These are phyloP conservation scores for Nycteola revayana DNA, from an alignment of 2,888 invertebrate species.

Conservation along the genomic window DNA sequence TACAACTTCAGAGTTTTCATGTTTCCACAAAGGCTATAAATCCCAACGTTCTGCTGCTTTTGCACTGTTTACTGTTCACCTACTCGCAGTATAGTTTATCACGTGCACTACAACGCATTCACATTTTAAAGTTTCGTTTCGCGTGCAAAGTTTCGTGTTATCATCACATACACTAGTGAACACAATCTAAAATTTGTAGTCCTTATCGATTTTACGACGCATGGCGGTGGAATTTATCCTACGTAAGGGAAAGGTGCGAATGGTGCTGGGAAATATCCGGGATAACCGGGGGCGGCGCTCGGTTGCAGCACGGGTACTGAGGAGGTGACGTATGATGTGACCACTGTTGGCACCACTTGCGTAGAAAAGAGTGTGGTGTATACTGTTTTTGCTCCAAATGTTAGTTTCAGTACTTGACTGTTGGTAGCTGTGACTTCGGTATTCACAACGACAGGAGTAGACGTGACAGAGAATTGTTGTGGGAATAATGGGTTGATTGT, in stretches of 20 bases:
- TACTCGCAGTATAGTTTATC: conserved; percentile 68
- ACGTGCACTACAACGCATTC: conserved; percentile 57
- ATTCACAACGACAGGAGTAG: conserved; percentile 90
- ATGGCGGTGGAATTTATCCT: conserved; percentile 73
- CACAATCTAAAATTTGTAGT: conserved; percentile 33
- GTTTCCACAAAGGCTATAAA: conserved; percentile 65
- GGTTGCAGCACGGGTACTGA: conserved; percentile 89
- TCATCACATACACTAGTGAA: conserved; percentile 49
- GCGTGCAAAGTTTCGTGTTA: conserved; percentile 39
- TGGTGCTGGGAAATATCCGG: conserved; percentile 89
- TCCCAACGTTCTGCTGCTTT: conserved; percentile 57
- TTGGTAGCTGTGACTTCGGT: conserved; percentile 90
- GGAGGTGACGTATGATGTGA: conserved; percentile 92
- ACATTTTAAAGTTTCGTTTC: conserved; percentile 50
- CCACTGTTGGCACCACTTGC: conserved; percentile 89
- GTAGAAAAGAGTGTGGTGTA: conserved; percentile 93
- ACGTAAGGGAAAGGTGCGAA: conserved; percentile 90
- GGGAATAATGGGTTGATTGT: conserved; percentile 81
- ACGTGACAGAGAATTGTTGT: conserved; percentile 88
- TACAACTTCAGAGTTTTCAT: conserved; percentile 65
- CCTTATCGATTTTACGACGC: conserved; percentile 27
- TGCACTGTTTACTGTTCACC: conserved; percentile 62
- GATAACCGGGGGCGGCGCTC: conserved; percentile 83
- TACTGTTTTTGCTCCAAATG: conserved; percentile 95
- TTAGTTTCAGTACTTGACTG: conserved; percentile 91